phyloP scores from a whole-genome alignment of 2,888 invertebrate species.

The Girardia tigrina region DNA sequence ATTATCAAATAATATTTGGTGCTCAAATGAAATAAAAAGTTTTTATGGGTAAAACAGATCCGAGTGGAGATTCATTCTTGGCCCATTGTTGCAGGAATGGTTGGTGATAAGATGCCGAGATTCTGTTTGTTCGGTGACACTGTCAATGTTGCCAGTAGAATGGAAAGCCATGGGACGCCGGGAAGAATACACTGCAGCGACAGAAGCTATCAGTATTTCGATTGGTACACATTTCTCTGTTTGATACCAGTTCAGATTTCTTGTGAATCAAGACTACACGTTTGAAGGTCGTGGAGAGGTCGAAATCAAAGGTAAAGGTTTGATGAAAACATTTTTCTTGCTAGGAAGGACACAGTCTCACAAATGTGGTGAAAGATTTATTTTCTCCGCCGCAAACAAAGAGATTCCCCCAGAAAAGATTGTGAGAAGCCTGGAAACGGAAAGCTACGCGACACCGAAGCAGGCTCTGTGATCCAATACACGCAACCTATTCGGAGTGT shows the following conservation, averaged over 20 bases:
- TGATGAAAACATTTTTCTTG: conserved; percentile 41
- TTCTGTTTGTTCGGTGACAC: neutral
- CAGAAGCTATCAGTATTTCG: neutral
- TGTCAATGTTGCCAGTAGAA: neutral
- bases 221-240: neutral
- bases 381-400: no score
- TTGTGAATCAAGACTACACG: conserved; percentile 24
- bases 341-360: conserved; percentile 36
- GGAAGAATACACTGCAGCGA: neutral
- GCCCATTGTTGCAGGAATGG: neutral
- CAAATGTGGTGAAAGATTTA: neutral
- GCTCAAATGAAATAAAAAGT: no score
- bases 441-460: no score
- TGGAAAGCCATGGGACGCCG: neutral
- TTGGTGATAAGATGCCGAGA: conserved; percentile 7
- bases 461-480: no score
- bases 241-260: conserved; percentile 1
- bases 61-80: conserved; percentile 19
- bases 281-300: conserved; percentile 39
- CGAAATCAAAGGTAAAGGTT: conserved; percentile 42
- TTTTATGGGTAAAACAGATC: no score
- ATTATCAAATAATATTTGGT: no score
- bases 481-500: no score
- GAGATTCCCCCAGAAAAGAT: no score
- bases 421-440: no score